A percentile compares a stretch with the other conserved stretches of the same genome.
Evolutionary conservation across 2,797 vertebrate species (phyloP).

Genomic region (Gambusia yucatana): DNA sequence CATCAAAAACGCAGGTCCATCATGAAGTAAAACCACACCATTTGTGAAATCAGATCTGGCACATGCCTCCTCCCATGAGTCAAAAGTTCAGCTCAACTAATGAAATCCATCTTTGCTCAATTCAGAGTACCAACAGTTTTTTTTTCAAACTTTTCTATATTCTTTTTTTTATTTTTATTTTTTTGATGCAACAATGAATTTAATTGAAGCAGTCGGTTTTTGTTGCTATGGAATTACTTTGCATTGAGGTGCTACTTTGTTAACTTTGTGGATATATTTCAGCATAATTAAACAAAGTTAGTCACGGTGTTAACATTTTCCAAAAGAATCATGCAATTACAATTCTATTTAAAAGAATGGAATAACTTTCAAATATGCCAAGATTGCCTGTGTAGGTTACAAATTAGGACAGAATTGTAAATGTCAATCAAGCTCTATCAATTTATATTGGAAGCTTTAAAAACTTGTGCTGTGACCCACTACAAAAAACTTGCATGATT

Average conservation of each 20-base stretch:
- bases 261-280: not conserved
- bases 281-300: not conserved
- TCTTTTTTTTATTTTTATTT: not conserved
- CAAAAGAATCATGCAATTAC: not conserved
- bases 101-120: not conserved
- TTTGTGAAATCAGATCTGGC: not conserved
- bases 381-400: not conserved
- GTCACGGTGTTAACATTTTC: not conserved
- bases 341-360: not conserved
- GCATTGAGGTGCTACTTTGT: not conserved
- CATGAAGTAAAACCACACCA: not conserved
- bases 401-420: not conserved
- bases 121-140: not conserved
- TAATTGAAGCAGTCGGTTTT: not conserved
- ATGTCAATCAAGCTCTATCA: not conserved
- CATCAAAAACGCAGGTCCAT: slow-evolving; percentile 9
- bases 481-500: not conserved
- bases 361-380: not conserved
- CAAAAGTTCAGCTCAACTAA: slow-evolving; percentile 2
- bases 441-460: not conserved
- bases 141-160: not conserved
- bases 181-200: not conserved
- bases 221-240: not conserved
- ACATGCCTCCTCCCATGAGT: slow-evolving; percentile 1
- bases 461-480: not conserved